Percentiles rank a stretch among this genome's conserved stretches.
phyloP scores from a whole-genome alignment of 1,140 invertebrate genomes.

The Zophobas morio region DNA sequence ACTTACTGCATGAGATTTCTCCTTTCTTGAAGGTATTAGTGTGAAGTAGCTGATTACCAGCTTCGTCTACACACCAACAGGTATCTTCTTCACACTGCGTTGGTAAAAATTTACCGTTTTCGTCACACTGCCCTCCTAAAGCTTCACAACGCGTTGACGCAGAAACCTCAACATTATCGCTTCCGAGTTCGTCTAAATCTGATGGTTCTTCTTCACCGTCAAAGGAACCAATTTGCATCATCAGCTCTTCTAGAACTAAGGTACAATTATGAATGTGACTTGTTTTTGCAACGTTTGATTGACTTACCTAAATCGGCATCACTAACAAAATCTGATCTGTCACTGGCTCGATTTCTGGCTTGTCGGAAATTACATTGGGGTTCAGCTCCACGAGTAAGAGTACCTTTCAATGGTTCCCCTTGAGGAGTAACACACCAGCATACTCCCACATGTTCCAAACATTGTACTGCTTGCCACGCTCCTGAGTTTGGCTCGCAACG shows the following conservation, averaged over 20 bases:
- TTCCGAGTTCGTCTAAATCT: constrained; percentile 56
- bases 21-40: constrained; percentile 77
- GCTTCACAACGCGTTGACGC: constrained; percentile 75
- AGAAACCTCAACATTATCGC: constrained; percentile 62
- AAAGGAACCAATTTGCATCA: constrained; percentile 74
- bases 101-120: constrained; percentile 79
- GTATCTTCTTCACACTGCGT: constrained; percentile 81
- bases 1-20: constrained; percentile 74
- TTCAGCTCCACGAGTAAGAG: constrained; percentile 78
- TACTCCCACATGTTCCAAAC: constrained; percentile 83
- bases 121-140: constrained; percentile 76
- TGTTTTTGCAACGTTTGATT: not conserved
- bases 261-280: not conserved
- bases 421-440: constrained; percentile 89
- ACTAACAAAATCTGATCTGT: constrained; percentile 61
- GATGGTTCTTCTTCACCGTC: constrained; percentile 56
- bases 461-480: constrained; percentile 86
- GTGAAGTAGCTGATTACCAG: constrained; percentile 81
- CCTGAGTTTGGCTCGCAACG: constrained; percentile 81
- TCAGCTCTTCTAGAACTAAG: constrained; percentile 76
- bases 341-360: constrained; percentile 72
- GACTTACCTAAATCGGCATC: constrained; percentile 64
- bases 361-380: constrained; percentile 84
- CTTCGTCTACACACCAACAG: constrained; percentile 91
- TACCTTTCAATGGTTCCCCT: constrained; percentile 85